Evolutionary conservation across 2,113 vertebrate genomes (phyloP).

Genomic region (Mystacornis crossleyi): DNA sequence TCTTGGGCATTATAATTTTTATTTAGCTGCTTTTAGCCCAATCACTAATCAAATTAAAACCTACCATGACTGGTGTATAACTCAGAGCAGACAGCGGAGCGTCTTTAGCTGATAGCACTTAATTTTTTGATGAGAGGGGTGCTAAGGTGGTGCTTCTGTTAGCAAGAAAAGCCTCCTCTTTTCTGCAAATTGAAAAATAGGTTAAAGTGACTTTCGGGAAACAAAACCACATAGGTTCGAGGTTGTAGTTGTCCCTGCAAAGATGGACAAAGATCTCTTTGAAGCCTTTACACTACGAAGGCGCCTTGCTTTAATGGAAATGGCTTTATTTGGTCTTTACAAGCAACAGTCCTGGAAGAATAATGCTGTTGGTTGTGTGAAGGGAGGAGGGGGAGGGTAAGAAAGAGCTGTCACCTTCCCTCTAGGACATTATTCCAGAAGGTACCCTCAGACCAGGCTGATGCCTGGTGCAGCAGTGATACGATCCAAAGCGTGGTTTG

Average conservation of each 20-base stretch:
- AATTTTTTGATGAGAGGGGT: not conserved
- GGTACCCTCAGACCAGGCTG: conserved; percentile 46
- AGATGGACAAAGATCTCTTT: not conserved
- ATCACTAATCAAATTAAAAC: conserved; percentile 62
- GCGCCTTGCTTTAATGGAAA: not conserved
- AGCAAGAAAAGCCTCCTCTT: not conserved
- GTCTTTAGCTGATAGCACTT: not conserved
- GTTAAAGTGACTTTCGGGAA: not conserved
- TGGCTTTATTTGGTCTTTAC: not conserved
- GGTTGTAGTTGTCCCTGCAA: not conserved
- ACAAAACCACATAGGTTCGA: rapidly evolving
- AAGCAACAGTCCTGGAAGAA: not conserved
- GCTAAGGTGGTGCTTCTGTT: not conserved
- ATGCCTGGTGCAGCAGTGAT: not conserved
- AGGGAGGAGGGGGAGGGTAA: not conserved
- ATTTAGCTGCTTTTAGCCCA: conserved; percentile 62
- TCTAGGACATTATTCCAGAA: not conserved
- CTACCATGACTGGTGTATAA: conserved; percentile 33
- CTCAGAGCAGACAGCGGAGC: not conserved
- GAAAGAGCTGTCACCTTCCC: not conserved
- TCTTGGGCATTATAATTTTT: conserved; percentile 59
- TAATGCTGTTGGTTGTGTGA: not conserved
- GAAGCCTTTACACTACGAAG: not conserved
- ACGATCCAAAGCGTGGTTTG: not conserved
- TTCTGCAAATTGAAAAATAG: not conserved